Evolutionary conservation across 2,888 invertebrate genomes (phyloP).

Genomic region (Sminthurides aquaticus): DNA sequence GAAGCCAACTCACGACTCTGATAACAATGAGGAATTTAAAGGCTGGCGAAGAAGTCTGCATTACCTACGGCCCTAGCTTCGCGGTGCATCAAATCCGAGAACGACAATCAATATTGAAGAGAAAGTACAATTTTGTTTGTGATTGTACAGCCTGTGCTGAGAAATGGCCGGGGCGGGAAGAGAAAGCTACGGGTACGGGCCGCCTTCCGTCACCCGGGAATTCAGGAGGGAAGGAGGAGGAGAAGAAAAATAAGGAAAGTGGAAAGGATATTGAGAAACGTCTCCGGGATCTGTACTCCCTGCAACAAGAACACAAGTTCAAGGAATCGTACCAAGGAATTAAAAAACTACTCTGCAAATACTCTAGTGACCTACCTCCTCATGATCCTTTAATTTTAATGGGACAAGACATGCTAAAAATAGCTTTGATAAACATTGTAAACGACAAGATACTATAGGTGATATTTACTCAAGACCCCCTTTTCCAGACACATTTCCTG

Average conservation of each 20-base stretch:
- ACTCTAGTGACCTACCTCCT: slow-evolving; percentile 23
- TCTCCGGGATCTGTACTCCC: slow-evolving; percentile 12
- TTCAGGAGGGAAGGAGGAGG: slow-evolving; percentile 4
- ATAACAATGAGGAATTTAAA: slow-evolving; percentile 30
- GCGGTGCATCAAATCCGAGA: slow-evolving; percentile 23
- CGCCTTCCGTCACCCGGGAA: neutral
- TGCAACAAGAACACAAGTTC: neutral
- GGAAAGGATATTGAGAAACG: slow-evolving; percentile 9
- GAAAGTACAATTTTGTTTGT: slow-evolving; percentile 38
- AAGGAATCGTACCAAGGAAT: slow-evolving; percentile 24
- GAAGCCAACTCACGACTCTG: slow-evolving; percentile 28
- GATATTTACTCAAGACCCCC: neutral
- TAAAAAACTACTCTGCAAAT: slow-evolving; percentile 18
- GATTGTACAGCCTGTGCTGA: slow-evolving; percentile 34
- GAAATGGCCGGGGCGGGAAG: slow-evolving; percentile 20
- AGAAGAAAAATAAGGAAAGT: slow-evolving; percentile 13
- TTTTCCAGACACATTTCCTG: no score
- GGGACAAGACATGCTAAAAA: slow-evolving; percentile 32
- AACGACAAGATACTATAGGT: neutral
- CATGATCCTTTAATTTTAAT: slow-evolving; percentile 26
- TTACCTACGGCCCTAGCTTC: slow-evolving; percentile 39
- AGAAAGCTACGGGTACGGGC: neutral
- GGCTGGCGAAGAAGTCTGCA: slow-evolving; percentile 36
- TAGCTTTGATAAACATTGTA: slow-evolving; percentile 18
- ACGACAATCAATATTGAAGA: slow-evolving; percentile 26